Percentiles rank a stretch among this genome's conserved stretches.
Evolutionary conservation across 35 echinoderm and acorn worm species (phyloP).

Genomic region (Patiria miniata): DNA sequence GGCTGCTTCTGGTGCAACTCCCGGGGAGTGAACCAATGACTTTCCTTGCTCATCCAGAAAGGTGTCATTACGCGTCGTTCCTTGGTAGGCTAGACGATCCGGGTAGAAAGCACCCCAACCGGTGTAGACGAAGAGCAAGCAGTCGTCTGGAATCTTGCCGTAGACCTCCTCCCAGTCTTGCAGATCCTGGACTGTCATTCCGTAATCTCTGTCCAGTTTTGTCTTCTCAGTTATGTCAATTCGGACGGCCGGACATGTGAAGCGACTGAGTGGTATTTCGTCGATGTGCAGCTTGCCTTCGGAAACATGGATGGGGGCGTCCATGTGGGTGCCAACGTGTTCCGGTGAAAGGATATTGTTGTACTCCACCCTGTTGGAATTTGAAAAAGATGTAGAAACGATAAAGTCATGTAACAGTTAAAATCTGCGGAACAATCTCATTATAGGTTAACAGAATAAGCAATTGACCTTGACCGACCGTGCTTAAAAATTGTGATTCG

Average conservation of each 20-base stretch:
- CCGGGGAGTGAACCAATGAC: conserved; percentile 33
- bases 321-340: conserved; percentile 41
- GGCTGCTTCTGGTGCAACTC: conserved; percentile 25
- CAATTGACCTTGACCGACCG: too few species aligned
- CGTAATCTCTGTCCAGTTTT: not conserved
- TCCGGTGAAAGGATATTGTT: not conserved
- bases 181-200: conserved; percentile 27
- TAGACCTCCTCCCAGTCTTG: conserved; percentile 34
- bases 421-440: too few species aligned
- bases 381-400: too few species aligned
- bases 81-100: conserved; percentile 15
- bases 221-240: conserved; percentile 30
- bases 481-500: too few species aligned
- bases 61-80: conserved; percentile 13
- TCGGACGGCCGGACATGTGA: conserved; percentile 9
- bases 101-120: conserved; percentile 43
- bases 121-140: conserved; percentile 22
- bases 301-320: conserved; percentile 21
- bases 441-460: too few species aligned
- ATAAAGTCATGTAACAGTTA: too few species aligned
- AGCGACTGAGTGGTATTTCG: conserved; percentile 18
- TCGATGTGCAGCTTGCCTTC: not conserved
- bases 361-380: not conserved
- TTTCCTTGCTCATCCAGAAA: not conserved
- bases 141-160: conserved; percentile 18